A percentile compares a stretch with the other conserved stretches of the same genome.
Conservation (phyloP, 2,888 invertebrate species). For the Eledone cirrhosa region DNA sequence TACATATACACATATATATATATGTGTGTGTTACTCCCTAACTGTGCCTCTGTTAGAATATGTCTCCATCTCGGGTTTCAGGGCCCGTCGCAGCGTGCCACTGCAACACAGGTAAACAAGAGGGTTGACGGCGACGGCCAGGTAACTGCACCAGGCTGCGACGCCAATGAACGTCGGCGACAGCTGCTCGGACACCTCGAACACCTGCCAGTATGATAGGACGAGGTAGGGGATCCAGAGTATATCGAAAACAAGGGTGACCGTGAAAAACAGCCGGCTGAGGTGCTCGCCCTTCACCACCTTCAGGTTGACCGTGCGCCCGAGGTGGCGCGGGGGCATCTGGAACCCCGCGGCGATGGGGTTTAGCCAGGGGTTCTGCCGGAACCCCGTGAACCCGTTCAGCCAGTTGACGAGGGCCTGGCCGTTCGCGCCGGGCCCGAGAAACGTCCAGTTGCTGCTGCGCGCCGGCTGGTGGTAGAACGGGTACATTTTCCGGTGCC, state of each 20-base stretch:
- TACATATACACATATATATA: no score
- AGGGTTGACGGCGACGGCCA: constrained; percentile 56
- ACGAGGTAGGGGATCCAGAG: constrained; percentile 57
- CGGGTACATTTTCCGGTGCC: constrained; percentile 59
- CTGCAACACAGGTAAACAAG: constrained; percentile 44
- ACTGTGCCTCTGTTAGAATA: constrained; percentile 19
- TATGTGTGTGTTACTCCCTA: constrained; percentile 5
- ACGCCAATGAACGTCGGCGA: constrained; percentile 44
- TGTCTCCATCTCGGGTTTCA: neutral
- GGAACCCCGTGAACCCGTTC: constrained; percentile 53
- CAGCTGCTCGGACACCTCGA: constrained; percentile 39
- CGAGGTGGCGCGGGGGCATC: constrained; percentile 39
- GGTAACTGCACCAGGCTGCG: constrained; percentile 54
- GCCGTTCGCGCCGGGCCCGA: constrained; percentile 59
- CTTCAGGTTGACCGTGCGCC: constrained; percentile 52
- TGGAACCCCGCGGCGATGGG: constrained; percentile 41
- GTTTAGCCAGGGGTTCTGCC: constrained; percentile 42
- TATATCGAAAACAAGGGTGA: constrained; percentile 47
- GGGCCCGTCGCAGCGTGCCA: neutral
- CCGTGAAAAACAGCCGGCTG: constrained; percentile 53
- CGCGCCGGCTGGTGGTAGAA: constrained; percentile 54
- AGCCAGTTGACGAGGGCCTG: constrained; percentile 57
- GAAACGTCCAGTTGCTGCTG: constrained; percentile 61
- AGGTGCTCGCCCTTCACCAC: constrained; percentile 57
- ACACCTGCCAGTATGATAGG: constrained; percentile 51